Conservation (phyloP, 2,797 vertebrate genomes). For the Toxotes lorentzi region DNA sequence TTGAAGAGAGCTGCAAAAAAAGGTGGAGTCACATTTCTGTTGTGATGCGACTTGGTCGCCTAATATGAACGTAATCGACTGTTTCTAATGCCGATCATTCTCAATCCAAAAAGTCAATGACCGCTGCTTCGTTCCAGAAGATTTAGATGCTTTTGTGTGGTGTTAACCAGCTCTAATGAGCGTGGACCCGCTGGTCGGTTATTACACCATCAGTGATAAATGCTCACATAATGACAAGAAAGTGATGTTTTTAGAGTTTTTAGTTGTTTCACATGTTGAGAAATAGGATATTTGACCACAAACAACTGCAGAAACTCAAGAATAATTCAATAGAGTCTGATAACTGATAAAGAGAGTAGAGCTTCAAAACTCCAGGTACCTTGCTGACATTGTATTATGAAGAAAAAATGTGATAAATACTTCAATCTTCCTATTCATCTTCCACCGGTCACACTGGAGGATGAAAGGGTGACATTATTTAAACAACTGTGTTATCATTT, state of each 20-base stretch:
- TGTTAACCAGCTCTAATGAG: background rate
- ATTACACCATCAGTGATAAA: background rate
- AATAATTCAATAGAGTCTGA: background rate
- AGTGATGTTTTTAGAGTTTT: background rate
- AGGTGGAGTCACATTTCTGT: slow-evolving; percentile 71
- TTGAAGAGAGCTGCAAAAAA: slow-evolving; percentile 51
- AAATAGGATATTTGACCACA: background rate
- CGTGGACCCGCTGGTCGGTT: background rate
- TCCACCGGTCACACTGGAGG: background rate
- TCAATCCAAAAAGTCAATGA: background rate
- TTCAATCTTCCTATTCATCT: no score
- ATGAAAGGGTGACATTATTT: background rate
- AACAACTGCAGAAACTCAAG: background rate
- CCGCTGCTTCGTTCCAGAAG: background rate
- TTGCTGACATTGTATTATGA: no score
- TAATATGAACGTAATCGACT: slow-evolving; percentile 48
- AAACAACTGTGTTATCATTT: background rate
- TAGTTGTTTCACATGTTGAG: background rate
- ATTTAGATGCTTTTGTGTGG: background rate
- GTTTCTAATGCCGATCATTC: background rate
- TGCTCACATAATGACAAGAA: background rate
- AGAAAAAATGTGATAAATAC: no score
- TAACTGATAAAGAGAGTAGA: background rate
- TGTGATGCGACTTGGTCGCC: slow-evolving; percentile 16
- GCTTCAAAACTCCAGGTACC: no score